These are phyloP conservation scores for Amorpha juglandis DNA, from an alignment of 2,888 invertebrate species.

Conservation along the genomic window DNA sequence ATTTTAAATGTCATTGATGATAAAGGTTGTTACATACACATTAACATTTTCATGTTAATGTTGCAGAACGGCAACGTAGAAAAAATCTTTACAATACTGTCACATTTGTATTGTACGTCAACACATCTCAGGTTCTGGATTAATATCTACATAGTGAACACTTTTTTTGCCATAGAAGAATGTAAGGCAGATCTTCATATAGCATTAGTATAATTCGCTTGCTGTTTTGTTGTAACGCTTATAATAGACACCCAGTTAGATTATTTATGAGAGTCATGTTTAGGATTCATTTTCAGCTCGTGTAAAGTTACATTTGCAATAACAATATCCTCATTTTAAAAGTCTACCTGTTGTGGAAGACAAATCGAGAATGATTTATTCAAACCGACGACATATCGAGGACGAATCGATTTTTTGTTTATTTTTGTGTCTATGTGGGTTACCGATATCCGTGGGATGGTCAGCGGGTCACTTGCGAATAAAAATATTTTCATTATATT, in stretches of 20 bases:
- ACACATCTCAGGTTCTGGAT: not conserved
- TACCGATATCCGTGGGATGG: slow-evolving; percentile 42
- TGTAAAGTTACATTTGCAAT: slow-evolving; percentile 78
- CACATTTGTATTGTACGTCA: not conserved
- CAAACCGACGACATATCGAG: slow-evolving; percentile 66
- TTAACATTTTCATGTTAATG: slow-evolving; percentile 26
- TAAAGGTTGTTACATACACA: slow-evolving; percentile 33
- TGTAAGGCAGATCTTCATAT: not conserved
- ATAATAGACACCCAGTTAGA: slow-evolving; percentile 53
- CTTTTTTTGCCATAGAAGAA: not conserved
- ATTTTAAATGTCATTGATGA: slow-evolving; percentile 71
- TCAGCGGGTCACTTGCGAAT: slow-evolving; percentile 9
- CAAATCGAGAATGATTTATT: slow-evolving; percentile 76
- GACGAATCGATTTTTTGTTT: slow-evolving; percentile 62
- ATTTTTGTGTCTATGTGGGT: slow-evolving; percentile 66
- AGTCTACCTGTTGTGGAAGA: slow-evolving; percentile 78
- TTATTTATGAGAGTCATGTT: slow-evolving; percentile 76
- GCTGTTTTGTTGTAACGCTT: slow-evolving; percentile 53
- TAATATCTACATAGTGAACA: not conserved
- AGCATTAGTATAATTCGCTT: slow-evolving; percentile 32
- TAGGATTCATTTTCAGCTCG: slow-evolving; percentile 79
- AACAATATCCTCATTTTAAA: slow-evolving; percentile 75
- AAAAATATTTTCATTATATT: slow-evolving; percentile 30
- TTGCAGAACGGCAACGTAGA: slow-evolving; percentile 14
- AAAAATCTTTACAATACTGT: not conserved